Base-by-base conservation (phyloP, 2,888 invertebrate species). In the Melieria omissa region DNA sequence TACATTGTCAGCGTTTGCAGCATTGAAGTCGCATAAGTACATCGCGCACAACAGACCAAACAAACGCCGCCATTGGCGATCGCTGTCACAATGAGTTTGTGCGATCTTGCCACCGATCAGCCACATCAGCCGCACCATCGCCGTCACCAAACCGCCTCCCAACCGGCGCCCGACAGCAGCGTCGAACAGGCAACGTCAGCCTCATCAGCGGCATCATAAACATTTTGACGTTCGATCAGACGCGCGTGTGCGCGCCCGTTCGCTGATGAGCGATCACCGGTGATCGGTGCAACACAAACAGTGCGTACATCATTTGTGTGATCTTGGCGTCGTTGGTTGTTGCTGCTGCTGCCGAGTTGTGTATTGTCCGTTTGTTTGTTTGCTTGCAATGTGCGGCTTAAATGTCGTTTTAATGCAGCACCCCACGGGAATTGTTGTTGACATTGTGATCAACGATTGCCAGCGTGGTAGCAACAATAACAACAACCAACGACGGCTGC, bases 381-480 rank as follows among this genome's bases (percentile, higher is more conserved):
- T 73, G 69, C 64, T 70, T 65, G 65, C 69, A 29, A 52, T 62
- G 70, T 61, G 72, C 72, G 73, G 69, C 75, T 76, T 77, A 74
- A 77, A 77, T 77, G 73, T 75, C 67, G 72, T 74, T 74, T 76
- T 74, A 76, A 77, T 76, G 75, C 76, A 72, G 55, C 74, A 70
- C 76, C 76, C 75, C 71, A 73, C 72, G 77, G 77, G 76, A 76
- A 75, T 63, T 52, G 9, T 52, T 61, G 49, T 49, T 66, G 58
- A 58, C 58, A 66, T 66, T 66, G 47, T 49, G 58, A 42, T 57
- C 66, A 49, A 9, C 10, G 57, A 66, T 65, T 16, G 46, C 10
- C 5, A 45, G 45, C 45, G 10, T 12, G 6, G 60, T 45, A 60
- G 60, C 45, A 46, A 29, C 29, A 29, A 29, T 29, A 29, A 29